phyloP scores from a whole-genome alignment of 2,113 vertebrate genomes.

The Ardeotis arabs region DNA sequence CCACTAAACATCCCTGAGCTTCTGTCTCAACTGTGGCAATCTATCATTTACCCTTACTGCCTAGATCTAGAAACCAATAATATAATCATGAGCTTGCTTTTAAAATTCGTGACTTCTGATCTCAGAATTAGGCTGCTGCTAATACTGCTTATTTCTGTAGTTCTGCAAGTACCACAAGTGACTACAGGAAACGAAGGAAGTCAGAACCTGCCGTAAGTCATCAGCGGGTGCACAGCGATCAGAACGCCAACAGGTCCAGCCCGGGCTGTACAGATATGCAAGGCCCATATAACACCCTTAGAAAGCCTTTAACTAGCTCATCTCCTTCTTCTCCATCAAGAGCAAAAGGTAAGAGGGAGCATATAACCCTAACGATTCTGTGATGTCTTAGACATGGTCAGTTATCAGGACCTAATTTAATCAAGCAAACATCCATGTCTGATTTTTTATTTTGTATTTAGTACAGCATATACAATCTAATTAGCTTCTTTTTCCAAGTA shows the following conservation, averaged over 20 bases:
- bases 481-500: background rate
- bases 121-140: background rate
- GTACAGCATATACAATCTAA: background rate
- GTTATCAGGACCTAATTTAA: background rate
- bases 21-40: background rate
- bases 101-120: background rate
- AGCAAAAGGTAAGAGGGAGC: constrained; percentile 85
- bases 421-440: background rate
- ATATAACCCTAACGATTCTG: too few species aligned
- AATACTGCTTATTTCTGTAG: constrained; percentile 34
- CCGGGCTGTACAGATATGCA: constrained; percentile 75
- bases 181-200: constrained; percentile 96
- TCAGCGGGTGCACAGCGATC: constrained; percentile 75
- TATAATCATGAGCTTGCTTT: background rate
- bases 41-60: background rate
- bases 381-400: background rate
- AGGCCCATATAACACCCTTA: constrained; percentile 78
- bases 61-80: background rate
- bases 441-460: background rate
- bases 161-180: constrained; percentile 82
- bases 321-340: constrained; percentile 94
- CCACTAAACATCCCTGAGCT: background rate
- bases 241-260: constrained; percentile 69
- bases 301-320: constrained; percentile 86
- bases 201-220: constrained; percentile 90